Evolutionary conservation across 2,113 vertebrate genomes (phyloP).

Genomic region (Heterotis niloticus): DNA sequence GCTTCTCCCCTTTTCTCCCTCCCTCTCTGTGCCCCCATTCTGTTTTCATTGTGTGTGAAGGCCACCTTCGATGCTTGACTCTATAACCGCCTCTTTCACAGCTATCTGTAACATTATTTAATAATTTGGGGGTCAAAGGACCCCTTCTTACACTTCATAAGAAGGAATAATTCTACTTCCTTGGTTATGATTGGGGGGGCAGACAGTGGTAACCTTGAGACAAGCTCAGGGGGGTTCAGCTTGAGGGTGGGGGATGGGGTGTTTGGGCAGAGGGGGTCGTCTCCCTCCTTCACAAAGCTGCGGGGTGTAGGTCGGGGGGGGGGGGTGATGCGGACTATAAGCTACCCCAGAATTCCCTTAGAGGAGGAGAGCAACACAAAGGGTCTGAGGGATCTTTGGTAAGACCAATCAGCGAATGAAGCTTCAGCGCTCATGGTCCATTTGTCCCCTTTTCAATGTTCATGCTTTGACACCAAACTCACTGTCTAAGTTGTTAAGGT

Average conservation of each 20-base stretch:
- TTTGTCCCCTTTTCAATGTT: no score
- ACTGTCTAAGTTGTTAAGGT: neutral
- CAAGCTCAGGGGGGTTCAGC: neutral
- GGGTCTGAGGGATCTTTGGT: neutral
- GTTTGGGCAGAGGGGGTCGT: neutral
- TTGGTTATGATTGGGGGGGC: neutral
- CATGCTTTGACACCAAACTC: neutral
- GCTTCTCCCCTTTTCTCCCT: neutral
- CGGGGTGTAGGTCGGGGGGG: neutral
- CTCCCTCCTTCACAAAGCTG: neutral
- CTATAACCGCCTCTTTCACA: neutral
- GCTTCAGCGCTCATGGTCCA: no score
- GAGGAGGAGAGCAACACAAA: neutral
- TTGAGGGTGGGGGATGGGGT: neutral
- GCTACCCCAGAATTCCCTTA: slow-evolving; percentile 4
- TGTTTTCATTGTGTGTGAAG: slow-evolving; percentile 7
- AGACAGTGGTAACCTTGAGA: slow-evolving; percentile 39
- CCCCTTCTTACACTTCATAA: neutral
- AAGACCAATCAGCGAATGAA: neutral
- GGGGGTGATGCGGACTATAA: neutral
- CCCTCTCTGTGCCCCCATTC: slow-evolving; percentile 21
- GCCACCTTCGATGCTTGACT: neutral
- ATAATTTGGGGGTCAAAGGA: slow-evolving; percentile 1
- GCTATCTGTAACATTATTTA: slow-evolving; percentile 12
- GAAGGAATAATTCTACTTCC: neutral